Evolutionary conservation across 2,888 invertebrate species (phyloP).

Genomic region (Halictus ligatus): DNA sequence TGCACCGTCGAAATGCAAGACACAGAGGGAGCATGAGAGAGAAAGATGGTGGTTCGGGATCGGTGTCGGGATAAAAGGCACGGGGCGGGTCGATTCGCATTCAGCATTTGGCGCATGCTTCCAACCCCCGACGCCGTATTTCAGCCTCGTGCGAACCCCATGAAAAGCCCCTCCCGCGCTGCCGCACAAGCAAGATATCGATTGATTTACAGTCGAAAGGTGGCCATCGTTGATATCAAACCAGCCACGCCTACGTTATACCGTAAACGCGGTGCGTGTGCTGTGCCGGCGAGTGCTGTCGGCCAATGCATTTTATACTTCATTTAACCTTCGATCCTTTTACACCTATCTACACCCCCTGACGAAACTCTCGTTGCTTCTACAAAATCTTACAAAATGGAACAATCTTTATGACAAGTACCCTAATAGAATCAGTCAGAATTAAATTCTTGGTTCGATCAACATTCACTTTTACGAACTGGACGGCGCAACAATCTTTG

Average conservation of each 20-base stretch:
- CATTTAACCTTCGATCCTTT: constrained; percentile 56
- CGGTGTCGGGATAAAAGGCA: constrained; percentile 71
- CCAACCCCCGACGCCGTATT: constrained; percentile 65
- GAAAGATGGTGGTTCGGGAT: constrained; percentile 61
- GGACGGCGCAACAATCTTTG: too few relatives aligned
- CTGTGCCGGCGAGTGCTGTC: constrained; percentile 56
- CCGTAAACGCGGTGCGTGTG: constrained; percentile 63
- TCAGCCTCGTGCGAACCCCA: constrained; percentile 63
- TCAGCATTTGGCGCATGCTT: constrained; percentile 81
- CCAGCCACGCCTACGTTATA: constrained; percentile 82
- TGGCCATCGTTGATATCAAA: constrained; percentile 84
- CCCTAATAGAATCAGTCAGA: not conserved
- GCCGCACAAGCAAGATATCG: constrained; percentile 78
- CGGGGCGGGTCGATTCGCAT: constrained; percentile 80
- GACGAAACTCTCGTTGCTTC: not conserved
- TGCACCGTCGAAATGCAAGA: constrained; percentile 25
- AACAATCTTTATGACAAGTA: not conserved
- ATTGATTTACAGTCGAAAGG: constrained; percentile 84
- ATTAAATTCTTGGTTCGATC: not conserved
- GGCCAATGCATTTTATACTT: constrained; percentile 63
- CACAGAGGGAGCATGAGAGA: constrained; percentile 21
- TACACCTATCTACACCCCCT: not conserved
- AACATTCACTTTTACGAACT: too few relatives aligned
- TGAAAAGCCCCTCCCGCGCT: constrained; percentile 73
- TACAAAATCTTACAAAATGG: constrained; percentile 9